Percentiles rank a stretch among this genome's conserved stretches.
These are phyloP conservation scores for Austrolebias charrua DNA, from an alignment of 2,797 vertebrate species.

Conservation along the genomic window DNA sequence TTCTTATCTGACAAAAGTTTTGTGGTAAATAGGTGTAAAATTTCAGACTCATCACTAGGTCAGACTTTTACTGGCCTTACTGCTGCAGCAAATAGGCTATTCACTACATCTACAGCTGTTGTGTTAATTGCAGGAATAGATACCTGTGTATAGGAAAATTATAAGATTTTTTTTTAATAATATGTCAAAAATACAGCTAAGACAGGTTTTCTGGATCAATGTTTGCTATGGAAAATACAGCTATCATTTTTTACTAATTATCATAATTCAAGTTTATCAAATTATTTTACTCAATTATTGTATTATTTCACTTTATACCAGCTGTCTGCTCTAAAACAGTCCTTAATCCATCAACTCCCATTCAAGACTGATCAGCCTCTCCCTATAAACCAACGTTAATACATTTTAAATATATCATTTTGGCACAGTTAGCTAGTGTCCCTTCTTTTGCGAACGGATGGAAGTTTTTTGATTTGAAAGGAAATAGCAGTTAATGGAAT, in stretches of 20 bases:
- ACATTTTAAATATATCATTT: not conserved
- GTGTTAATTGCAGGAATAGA: conserved; percentile 6
- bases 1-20: conserved; percentile 16
- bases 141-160: not conserved
- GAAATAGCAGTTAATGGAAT: no score
- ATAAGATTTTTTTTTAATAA: no score
- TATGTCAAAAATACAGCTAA: not conserved
- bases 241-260: not conserved
- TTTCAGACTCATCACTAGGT: conserved; percentile 32
- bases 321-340: not conserved
- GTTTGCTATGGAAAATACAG: not conserved
- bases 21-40: conserved; percentile 13
- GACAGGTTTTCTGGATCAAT: not conserved
- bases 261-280: not conserved
- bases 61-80: conserved; percentile 35
- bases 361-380: not conserved
- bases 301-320: not conserved
- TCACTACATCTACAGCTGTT: conserved; percentile 18
- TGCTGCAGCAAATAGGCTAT: conserved; percentile 29
- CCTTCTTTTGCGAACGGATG: not conserved
- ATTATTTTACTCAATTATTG: not conserved
- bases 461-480: no score
- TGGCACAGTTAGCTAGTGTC: not conserved
- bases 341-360: not conserved
- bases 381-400: not conserved